Evolutionary conservation across 2,797 vertebrate genomes (phyloP).

Genomic region (Hirundo rustica): DNA sequence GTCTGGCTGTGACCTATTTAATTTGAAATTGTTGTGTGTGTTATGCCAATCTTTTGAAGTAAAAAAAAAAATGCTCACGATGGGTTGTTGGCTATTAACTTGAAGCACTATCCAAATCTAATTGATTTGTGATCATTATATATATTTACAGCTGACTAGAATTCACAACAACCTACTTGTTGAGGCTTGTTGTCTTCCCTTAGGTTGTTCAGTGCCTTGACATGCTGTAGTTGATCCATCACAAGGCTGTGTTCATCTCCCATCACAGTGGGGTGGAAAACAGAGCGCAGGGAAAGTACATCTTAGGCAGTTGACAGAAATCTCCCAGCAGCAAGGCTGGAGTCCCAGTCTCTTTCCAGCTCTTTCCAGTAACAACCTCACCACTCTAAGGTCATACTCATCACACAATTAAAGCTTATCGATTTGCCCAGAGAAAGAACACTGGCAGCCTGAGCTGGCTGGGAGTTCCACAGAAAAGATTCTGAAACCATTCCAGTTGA

Average conservation of each 20-base stretch:
- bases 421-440: background rate
- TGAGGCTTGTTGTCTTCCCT: background rate
- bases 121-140: background rate
- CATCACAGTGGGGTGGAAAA: accelerated
- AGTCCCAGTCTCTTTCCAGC: background rate
- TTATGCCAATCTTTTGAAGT: background rate
- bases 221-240: background rate
- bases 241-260: background rate
- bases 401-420: background rate
- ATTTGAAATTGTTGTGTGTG: background rate
- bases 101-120: background rate
- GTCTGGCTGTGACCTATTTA: background rate
- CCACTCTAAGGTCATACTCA: background rate
- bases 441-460: background rate
- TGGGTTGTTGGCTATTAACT: background rate
- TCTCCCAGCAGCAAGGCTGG: background rate
- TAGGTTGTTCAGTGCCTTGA: background rate
- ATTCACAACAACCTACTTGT: background rate
- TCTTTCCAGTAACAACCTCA: background rate
- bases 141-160: background rate
- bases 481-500: background rate
- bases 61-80: background rate
- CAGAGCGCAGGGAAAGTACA: background rate
- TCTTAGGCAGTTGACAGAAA: background rate
- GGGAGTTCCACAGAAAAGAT: background rate